These are phyloP conservation scores for Folsomia candida DNA, from an alignment of 2,888 invertebrate species.

Conservation along the genomic window DNA sequence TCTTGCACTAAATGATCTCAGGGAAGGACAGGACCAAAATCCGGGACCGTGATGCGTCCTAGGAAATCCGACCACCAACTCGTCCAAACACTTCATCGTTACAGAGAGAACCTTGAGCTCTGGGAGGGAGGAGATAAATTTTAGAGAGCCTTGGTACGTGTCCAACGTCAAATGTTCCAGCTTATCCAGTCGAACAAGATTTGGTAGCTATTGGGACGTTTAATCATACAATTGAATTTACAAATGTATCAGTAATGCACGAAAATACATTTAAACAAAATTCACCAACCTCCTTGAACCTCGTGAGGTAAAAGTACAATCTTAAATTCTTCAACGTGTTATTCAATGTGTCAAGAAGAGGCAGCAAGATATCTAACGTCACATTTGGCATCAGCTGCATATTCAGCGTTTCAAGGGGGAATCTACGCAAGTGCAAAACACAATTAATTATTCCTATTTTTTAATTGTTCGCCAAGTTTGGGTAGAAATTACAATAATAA, in stretches of 20 bases:
- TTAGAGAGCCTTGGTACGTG: constrained; percentile 41
- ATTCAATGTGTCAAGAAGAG: constrained; percentile 36
- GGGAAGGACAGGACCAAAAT: constrained; percentile 32
- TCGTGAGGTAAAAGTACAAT: constrained; percentile 43
- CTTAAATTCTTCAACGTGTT: constrained; percentile 36
- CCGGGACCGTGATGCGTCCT: constrained; percentile 24
- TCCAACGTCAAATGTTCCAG: constrained; percentile 37
- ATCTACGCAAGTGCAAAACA: too few relatives aligned
- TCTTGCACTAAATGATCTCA: constrained; percentile 29
- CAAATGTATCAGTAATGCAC: neutral
- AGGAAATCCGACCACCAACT: constrained; percentile 38
- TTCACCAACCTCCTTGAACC: constrained; percentile 30
- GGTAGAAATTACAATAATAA: too few relatives aligned
- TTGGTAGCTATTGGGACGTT: constrained; percentile 38
- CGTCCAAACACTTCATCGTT: constrained; percentile 39
- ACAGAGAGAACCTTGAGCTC: constrained; percentile 31
- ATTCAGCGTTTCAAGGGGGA: constrained; percentile 33
- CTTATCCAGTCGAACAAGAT: constrained; percentile 30
- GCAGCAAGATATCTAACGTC: constrained; percentile 38
- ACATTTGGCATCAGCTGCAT: constrained; percentile 43
- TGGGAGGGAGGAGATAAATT: constrained; percentile 33
- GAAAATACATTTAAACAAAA: neutral
- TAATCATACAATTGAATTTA: constrained; percentile 9
- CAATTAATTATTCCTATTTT: constrained; percentile 25
- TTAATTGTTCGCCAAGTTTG: too few relatives aligned